Base-by-base conservation (phyloP, 2,797 vertebrate species). In the Eurystomus glaucurus region DNA sequence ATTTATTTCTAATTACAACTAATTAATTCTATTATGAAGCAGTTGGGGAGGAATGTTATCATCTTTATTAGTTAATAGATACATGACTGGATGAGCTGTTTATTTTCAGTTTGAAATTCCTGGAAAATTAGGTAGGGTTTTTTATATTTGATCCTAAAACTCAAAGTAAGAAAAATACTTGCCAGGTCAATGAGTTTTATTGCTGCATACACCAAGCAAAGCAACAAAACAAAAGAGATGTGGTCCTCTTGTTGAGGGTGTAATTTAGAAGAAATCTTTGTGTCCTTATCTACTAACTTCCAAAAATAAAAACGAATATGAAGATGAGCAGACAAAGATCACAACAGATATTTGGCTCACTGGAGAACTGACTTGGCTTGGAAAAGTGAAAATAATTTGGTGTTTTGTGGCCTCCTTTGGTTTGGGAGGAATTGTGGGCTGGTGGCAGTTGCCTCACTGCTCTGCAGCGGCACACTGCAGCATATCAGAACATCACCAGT, bases 1-100 rank as follows among this genome's bases (percentile, higher is more conserved):
- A 55, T 88, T 84, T 86, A 52, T 86, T 95, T 91, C 58, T 87
- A 74, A 83, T 71, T 77, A 43, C 33, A 80, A 21, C 28, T 37
- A 43, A 71, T 72, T 68, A 39, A 61, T 91, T 91, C 14, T 77
- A 15, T 80, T 77, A 78, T 61, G 64, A 85, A 92, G 77, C 31
- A 57, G 6, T 22, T 46, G 43, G 31, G 37, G 22, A 84, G 26
- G 28, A 87, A 83, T 17, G 23, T 54, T 90, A 51, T 16, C n/a
- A 66, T 68, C 22, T 50, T 88, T 50, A 74, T 66, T 86, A 83
- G 84, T 72, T 79, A 55, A 69, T 48, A 69, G 62, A 31, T 89
- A 76, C 62, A 37, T 93, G 77, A 57, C 18, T 89, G 37, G 58
- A 79, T 70, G 74, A 94, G 15, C 55, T 94, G 29, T 69, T 90